Base-by-base conservation (phyloP, 2,113 vertebrate genomes). In the Ceuthmochares aereus region DNA sequence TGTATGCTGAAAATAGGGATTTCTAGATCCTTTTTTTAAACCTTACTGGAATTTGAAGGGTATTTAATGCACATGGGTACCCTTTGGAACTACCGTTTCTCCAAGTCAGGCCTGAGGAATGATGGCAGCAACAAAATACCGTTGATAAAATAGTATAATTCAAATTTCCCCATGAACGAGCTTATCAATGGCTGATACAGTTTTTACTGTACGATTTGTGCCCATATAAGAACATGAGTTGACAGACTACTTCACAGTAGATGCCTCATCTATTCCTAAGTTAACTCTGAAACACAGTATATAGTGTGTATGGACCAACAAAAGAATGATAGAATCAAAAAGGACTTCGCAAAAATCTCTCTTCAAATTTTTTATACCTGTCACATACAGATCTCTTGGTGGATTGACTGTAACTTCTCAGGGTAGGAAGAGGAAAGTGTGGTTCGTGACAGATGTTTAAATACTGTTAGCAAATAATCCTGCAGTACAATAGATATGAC, bases 381-480 rank as follows among this genome's bases (percentile, higher is more conserved):
- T 37, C 14, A 85, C 45, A 86, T 32, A 36, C 2, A 91, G 87
- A 84, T 13, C 22, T 73, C 25, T 59, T 34, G n/a, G n/a, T 47
- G 10, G 42, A 79, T 94, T 76, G 19, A 34, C 16, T 84, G 9
- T 49, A 49, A 74, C 18, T 79, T 76, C 45, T 91, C 26, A 29
- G 20, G 54, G 1, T 4, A 20, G 1, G 6, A 3, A 11, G 1
- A 5, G 12, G 11, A 25, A 43, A 32, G 14, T 7, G 56, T 85
- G 30, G 14, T 91, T 70, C 76, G 12, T 78, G 36, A 23, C 32
- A 37, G 8, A 5, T 84, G 95, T 96, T 95, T 62, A 88, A 68
- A 58, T 78, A 37, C 1, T 78, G 3, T 49, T 75, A 79, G 26
- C 22, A 90, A 78, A 74, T 45, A 86, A 78, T 62, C 81, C 20